Evolutionary conservation across 2,797 vertebrate genomes (phyloP), one percentile per base, ranked within the genome.

Genomic region (Diplodus sargus): DNA sequence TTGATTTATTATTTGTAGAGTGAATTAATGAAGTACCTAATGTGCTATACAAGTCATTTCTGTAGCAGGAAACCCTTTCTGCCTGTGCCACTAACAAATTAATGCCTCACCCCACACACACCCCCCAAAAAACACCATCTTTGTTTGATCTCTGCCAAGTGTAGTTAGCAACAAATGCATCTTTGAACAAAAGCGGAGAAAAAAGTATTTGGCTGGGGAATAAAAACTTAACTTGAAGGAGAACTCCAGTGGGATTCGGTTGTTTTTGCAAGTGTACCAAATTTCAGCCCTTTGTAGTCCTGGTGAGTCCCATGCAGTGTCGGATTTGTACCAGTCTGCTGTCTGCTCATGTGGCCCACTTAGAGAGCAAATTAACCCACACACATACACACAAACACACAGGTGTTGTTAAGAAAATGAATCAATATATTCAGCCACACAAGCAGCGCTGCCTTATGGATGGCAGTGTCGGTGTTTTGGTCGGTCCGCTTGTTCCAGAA

Each of bases 241-340:
- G 58, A 84, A 73, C 76, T 87, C 83, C 71, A 52, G 61, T 74
- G 79, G 82, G 82, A 85, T 79, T 85, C 56, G 12, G 42, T 58
- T 84, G 73, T 83, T 85, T 88, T 88, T 89, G 61, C 64, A 79
- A 74, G 63, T 84, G 53, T 77, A 81, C 89, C 63, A 85, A 30
- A 81, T 89, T 83, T 81, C 69, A 83, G 54, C 28, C 72, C 70
- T 81, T 84, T 89, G 85, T 85, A 78, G 83, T 88, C 64, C 76
- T 69, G 63, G 56, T 77, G 76, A 78, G 71, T 84, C 84, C 80
- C 74, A 34, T 34, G 34, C 34, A 62, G 77, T 77, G 78, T 85
- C n/a, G 10, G 69, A 83, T 83, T 74, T 75, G 58, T 76, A 87
- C 62, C 73, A 70, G 77, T 78, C 63, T 84, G 52, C 80, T 68